These are phyloP conservation scores for Paraescarpia echinospica DNA, from an alignment of 1,140 invertebrate genomes.

Conservation along the genomic window DNA sequence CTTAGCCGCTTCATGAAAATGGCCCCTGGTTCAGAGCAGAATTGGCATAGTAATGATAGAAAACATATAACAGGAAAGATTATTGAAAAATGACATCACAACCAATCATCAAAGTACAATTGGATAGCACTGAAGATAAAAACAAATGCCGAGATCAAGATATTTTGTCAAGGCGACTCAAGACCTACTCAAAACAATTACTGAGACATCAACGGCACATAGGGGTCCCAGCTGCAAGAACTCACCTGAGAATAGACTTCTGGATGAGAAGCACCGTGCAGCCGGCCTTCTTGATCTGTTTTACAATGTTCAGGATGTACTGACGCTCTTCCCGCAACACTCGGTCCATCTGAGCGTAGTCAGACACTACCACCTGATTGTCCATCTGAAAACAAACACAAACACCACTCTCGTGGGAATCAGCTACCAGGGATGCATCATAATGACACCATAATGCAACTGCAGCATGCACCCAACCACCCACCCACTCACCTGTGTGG, in stretches of 20 bases:
- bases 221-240: background rate
- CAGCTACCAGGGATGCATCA: slow-evolving; percentile 15
- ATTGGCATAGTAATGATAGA: background rate
- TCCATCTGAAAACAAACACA: slow-evolving; percentile 79
- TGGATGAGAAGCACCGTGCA: slow-evolving; percentile 98
- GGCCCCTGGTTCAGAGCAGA: background rate
- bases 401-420: slow-evolving; percentile 14
- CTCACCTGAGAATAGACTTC: slow-evolving; percentile 92
- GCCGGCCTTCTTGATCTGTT: slow-evolving; percentile 97
- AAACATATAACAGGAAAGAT: background rate
- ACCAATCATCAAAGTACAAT: background rate
- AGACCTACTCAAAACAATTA: background rate
- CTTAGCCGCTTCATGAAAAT: too few relatives aligned
- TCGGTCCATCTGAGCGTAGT: slow-evolving; percentile 98
- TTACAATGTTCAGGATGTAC: slow-evolving; percentile 98
- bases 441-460: slow-evolving; percentile 16
- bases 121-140: background rate
- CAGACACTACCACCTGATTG: slow-evolving; percentile 92
- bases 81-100: background rate
- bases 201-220: background rate
- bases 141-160: background rate
- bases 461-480: background rate
- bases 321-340: slow-evolving; percentile 97
- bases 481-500: too few relatives aligned
- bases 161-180: background rate